These are phyloP conservation scores for Cairina moschata DNA, from an alignment of 2,113 vertebrate genomes.

Conservation along the genomic window DNA sequence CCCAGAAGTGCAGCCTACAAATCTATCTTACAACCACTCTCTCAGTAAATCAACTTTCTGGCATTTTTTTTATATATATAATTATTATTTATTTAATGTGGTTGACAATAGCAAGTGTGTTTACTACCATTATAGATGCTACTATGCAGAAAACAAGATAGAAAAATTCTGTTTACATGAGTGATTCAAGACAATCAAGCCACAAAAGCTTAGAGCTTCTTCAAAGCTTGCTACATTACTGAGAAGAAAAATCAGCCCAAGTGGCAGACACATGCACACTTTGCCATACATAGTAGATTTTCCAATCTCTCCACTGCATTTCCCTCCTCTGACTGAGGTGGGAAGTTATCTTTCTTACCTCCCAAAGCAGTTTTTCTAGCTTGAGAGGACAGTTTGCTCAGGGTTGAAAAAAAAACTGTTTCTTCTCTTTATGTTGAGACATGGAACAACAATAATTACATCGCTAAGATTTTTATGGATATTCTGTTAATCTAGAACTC, in stretches of 20 bases:
- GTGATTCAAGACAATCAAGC: neutral
- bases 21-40: neutral
- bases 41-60: neutral
- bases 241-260: neutral
- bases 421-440: neutral
- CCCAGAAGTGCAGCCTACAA: neutral
- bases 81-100: neutral
- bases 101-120: neutral
- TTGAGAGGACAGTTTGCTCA: neutral
- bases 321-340: no score
- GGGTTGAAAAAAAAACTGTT: neutral
- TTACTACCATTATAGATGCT: neutral
- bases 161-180: neutral
- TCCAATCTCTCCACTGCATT: neutral
- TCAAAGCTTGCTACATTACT: neutral
- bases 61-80: neutral
- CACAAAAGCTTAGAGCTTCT: neutral
- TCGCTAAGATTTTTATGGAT: neutral
- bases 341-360: neutral
- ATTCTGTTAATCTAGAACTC: neutral
- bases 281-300: neutral
- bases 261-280: neutral
- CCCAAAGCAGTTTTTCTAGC: neutral
- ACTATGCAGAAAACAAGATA: neutral
- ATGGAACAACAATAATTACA: neutral